Evolutionary conservation across 2,113 vertebrate genomes (phyloP).

Genomic region (Mesoclemmys tuberculata): DNA sequence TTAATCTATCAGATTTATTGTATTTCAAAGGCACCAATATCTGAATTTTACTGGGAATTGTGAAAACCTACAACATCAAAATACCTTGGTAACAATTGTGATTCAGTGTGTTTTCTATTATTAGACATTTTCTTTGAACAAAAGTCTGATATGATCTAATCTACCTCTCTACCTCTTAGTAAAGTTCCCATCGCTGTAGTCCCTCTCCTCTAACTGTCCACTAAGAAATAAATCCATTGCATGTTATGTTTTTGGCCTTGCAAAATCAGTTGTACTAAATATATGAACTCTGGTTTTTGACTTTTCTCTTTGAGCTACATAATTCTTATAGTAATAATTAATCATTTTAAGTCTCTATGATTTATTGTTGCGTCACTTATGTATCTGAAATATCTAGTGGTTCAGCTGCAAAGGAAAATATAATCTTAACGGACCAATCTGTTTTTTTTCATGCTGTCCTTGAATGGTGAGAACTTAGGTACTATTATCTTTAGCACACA

Average conservation of each 20-base stretch:
- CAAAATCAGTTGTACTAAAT: background rate
- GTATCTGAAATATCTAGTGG: background rate
- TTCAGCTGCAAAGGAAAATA: background rate
- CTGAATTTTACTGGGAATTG: background rate
- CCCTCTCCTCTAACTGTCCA: background rate
- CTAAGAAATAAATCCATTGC: background rate
- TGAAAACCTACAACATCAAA: slow-evolving; percentile 1
- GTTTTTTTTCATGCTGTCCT: background rate
- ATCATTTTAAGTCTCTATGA: background rate
- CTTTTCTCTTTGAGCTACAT: background rate
- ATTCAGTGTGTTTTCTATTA: background rate
- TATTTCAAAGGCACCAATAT: background rate
- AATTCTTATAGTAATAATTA: background rate
- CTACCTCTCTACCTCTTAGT: background rate
- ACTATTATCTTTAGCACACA: background rate
- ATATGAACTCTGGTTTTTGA: background rate
- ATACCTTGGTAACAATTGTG: background rate
- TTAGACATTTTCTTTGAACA: background rate
- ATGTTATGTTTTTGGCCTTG: background rate
- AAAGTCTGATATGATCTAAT: background rate
- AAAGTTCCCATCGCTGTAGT: background rate
- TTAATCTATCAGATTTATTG: background rate
- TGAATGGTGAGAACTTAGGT: background rate
- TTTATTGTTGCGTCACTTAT: background rate
- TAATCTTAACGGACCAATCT: background rate